Evolutionary conservation across 2,797 vertebrate genomes (phyloP).

Genomic region (Orientallactaga sibirica): DNA sequence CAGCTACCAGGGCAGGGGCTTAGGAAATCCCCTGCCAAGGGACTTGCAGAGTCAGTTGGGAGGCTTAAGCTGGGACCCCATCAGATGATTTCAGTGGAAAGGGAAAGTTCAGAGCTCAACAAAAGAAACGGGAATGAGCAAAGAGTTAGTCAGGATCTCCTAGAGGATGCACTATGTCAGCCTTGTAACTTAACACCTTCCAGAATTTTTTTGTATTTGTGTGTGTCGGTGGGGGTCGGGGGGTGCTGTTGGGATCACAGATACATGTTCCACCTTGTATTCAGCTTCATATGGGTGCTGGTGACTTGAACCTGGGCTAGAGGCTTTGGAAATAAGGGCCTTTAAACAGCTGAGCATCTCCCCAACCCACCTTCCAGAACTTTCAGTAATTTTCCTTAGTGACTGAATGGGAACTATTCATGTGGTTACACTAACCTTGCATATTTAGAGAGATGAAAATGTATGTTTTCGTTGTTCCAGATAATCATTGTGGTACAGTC

Average conservation of each 20-base stretch:
- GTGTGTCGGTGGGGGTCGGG: too few species aligned
- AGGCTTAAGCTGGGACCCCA: neutral
- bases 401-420: neutral
- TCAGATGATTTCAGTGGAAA: too few species aligned
- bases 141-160: neutral
- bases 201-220: neutral
- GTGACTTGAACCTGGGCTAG: too few species aligned
- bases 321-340: too few species aligned
- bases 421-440: neutral
- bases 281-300: too few species aligned
- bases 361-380: too few species aligned
- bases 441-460: neutral
- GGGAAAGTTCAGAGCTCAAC: too few species aligned
- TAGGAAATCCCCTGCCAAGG: neutral
- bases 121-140: neutral
- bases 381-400: too few species aligned
- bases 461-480: neutral
- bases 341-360: too few species aligned
- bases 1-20: neutral
- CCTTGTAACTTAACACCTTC: neutral
- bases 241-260: too few species aligned
- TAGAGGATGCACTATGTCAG: neutral
- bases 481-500: neutral
- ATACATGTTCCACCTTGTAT: too few species aligned
- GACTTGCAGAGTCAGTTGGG: neutral